A percentile compares a stretch with the other conserved stretches of the same genome.
These are phyloP conservation scores for Halocynthia aurantium DNA, from an alignment of 23 tunicate genomes.

Conservation along the genomic window DNA sequence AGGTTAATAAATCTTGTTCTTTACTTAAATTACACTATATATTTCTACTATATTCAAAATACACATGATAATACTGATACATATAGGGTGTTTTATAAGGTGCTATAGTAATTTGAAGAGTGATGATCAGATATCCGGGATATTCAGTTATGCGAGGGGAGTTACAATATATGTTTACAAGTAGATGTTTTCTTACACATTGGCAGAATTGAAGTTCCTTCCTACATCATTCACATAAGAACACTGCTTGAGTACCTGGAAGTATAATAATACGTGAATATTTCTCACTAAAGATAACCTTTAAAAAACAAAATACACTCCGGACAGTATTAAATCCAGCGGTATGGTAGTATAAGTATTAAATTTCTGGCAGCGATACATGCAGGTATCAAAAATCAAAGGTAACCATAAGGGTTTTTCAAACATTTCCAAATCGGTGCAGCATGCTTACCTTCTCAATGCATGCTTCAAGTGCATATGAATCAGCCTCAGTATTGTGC, in stretches of 20 bases:
- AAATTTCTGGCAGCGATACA: not conserved
- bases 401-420: slow-evolving; percentile 24
- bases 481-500: slow-evolving; percentile 58
- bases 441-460: slow-evolving; percentile 45
- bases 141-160: too few species aligned
- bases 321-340: too few species aligned
- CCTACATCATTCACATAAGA: slow-evolving; percentile 17
- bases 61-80: too few species aligned
- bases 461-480: slow-evolving; percentile 33
- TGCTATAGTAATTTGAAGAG: too few species aligned
- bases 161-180: not conserved
- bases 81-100: too few species aligned
- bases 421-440: not conserved
- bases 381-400: not conserved
- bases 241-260: slow-evolving; percentile 12
- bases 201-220: slow-evolving; percentile 15
- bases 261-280: not conserved
- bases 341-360: not conserved
- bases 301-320: not conserved
- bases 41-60: too few species aligned
- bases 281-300: not conserved
- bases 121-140: too few species aligned
- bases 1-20: too few species aligned
- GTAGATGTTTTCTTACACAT: slow-evolving; percentile 4
- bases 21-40: too few species aligned